Evolutionary conservation across 1,140 invertebrate genomes (phyloP).

Genomic region (Eumaeus atala): DNA sequence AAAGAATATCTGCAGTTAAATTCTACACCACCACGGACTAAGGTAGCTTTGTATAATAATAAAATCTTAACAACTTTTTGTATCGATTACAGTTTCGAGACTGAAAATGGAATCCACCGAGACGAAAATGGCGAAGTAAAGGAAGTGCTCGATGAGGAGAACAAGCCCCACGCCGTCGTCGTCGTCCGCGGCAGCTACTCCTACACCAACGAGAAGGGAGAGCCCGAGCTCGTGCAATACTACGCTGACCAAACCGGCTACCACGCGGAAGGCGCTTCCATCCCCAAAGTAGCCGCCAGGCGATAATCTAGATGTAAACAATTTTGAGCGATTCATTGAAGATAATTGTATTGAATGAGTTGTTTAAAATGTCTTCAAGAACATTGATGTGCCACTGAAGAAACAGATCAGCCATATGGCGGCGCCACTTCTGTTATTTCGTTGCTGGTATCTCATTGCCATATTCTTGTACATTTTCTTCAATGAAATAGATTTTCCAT

Average conservation of each 20-base stretch:
- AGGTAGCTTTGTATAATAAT: not conserved
- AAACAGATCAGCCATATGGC: no score
- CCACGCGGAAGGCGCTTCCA: conserved; percentile 60
- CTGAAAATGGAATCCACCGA: conserved; percentile 49
- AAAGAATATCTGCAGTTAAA: no score
- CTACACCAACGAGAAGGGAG: conserved; percentile 50
- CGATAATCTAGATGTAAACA: conserved; percentile 24
- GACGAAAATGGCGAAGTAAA: conserved; percentile 56
- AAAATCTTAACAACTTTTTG: conserved; percentile 5
- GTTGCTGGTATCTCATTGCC: no score
- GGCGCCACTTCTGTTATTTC: no score
- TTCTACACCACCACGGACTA: no score
- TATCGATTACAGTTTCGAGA: conserved; percentile 54
- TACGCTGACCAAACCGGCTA: conserved; percentile 74
- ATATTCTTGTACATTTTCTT: no score
- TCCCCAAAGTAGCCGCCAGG: conserved; percentile 36
- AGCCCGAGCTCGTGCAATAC: conserved; percentile 55
- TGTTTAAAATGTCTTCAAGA: no score
- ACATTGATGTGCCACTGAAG: no score
- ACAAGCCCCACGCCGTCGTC: conserved; percentile 57
- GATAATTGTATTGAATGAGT: no score
- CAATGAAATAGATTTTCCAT: no score
- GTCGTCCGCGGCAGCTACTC: conserved; percentile 55
- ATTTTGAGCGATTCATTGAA: no score
- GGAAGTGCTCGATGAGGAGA: conserved; percentile 55